Evolutionary conservation across 2,797 vertebrate genomes (phyloP).

Genomic region (Danio aesculapii): DNA sequence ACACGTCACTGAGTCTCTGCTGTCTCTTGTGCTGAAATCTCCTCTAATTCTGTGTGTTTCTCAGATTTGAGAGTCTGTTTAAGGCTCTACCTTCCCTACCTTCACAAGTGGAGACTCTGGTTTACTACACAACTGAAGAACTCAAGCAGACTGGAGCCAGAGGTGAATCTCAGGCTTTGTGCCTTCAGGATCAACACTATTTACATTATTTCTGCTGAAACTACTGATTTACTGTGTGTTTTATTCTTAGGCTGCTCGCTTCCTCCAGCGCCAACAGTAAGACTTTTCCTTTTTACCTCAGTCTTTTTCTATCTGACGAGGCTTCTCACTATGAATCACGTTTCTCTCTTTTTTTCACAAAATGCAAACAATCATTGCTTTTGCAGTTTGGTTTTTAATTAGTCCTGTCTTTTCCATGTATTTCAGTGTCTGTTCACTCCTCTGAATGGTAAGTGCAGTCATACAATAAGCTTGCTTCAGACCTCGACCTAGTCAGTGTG

Average conservation of each 20-base stretch:
- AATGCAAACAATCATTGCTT: no score
- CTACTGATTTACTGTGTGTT: background rate
- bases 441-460: background rate
- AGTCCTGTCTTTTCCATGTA: accelerated
- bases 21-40: background rate
- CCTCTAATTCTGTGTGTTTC: background rate
- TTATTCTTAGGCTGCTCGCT: no score
- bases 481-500: no score
- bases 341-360: no score
- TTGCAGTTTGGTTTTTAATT: no score
- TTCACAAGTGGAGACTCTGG: background rate
- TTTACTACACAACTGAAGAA: background rate
- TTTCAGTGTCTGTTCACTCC: background rate
- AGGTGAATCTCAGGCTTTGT: background rate
- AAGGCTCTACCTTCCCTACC: conserved; percentile 9
- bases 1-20: background rate
- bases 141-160: background rate
- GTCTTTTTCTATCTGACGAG: no score
- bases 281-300: no score
- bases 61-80: background rate
- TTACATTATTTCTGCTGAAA: background rate
- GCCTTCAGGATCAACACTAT: background rate
- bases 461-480: background rate
- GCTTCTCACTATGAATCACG: no score
- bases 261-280: no score